Conservation (phyloP, 2,113 vertebrate species). For the Oreochromis niloticus region DNA sequence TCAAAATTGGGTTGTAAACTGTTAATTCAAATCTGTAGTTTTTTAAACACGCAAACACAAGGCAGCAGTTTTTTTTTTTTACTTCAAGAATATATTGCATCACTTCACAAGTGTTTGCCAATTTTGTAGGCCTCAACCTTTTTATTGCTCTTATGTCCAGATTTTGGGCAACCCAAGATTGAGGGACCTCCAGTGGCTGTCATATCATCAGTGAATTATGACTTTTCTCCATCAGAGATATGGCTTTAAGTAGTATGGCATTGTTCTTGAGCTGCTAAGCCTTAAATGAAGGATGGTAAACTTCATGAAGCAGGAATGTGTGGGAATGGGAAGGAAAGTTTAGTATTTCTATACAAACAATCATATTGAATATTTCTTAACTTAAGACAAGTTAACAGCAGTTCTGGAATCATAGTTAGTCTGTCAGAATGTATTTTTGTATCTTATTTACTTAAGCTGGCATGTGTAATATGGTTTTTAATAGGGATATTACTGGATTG, state of each 20-base stretch:
- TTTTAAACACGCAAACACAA: not conserved
- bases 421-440: not conserved
- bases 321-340: not conserved
- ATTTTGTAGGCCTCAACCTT: not conserved
- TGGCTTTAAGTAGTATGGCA: not conserved
- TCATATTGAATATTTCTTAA: not conserved
- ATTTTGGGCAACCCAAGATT: not conserved
- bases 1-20: not conserved
- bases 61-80: accelerated
- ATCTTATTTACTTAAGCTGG: not conserved
- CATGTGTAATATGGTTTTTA: not conserved
- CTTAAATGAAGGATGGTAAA: not conserved
- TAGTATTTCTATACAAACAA: not conserved
- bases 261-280: not conserved
- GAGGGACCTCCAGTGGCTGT: not conserved
- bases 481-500: not conserved
- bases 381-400: not conserved
- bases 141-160: not conserved
- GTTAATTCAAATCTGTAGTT: not conserved
- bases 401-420: not conserved
- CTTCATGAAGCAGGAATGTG: not conserved
- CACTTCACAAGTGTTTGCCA: not conserved
- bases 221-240: not conserved
- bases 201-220: not conserved
- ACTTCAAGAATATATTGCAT: not conserved